Evolutionary conservation across 2,888 invertebrate genomes (phyloP).

Genomic region (Pachymerium ferrugineum): DNA sequence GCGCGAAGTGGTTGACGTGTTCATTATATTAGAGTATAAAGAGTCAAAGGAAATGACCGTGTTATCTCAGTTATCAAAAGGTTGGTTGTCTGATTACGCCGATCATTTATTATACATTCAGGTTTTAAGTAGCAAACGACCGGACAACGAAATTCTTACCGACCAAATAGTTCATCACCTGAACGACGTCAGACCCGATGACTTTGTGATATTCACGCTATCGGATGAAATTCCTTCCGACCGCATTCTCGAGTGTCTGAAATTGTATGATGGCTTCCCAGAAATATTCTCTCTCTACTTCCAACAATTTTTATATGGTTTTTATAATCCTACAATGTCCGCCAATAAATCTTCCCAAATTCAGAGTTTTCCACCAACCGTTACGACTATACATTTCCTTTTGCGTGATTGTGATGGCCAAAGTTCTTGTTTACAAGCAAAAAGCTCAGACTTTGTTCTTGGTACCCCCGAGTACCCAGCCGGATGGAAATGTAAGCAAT

Average conservation of each 20-base stretch:
- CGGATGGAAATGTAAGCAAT: constrained; percentile 23
- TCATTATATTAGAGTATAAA: constrained; percentile 7
- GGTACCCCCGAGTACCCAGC: neutral
- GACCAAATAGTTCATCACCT: constrained; percentile 20
- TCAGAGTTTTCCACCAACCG: neutral
- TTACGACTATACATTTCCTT: neutral
- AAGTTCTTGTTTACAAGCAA: neutral
- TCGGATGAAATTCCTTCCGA: constrained; percentile 4
- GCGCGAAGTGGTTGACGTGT: constrained; percentile 3
- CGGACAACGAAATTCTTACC: neutral
- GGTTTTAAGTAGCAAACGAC: neutral
- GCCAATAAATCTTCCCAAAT: neutral
- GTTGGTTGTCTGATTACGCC: constrained; percentile 8
- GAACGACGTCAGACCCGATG: constrained; percentile 25
- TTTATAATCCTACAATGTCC: too few species aligned
- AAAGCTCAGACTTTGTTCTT: neutral
- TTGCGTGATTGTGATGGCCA: neutral
- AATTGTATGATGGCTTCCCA: constrained; percentile 29
- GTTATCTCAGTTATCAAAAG: neutral
- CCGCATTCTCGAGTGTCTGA: neutral
- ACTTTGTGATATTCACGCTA: neutral
- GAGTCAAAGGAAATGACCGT: neutral
- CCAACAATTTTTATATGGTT: neutral
- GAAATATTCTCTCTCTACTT: neutral
- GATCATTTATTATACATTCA: constrained; percentile 3